Evolutionary conservation across 2,113 vertebrate genomes (phyloP), one percentile per base, ranked within the genome.

Genomic region (Oxyura jamaicensis): DNA sequence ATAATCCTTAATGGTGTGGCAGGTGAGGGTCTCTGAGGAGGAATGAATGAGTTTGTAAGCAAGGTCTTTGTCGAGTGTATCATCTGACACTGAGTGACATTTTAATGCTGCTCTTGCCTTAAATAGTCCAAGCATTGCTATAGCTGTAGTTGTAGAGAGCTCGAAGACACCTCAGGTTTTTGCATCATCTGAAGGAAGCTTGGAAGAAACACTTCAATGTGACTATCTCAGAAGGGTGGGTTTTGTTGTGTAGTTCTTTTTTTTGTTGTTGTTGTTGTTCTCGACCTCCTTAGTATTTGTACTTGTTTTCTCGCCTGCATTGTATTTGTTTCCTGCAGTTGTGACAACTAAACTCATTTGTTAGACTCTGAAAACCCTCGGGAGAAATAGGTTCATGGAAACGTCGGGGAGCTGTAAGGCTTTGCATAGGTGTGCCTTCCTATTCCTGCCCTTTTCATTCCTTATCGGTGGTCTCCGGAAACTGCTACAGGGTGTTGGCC

Each of bases 221-320:
- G 26, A 20, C 35, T 69, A 0, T 55, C 68, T 59, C 20, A 76
- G 33, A 68, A 10, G 1, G 41, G 23, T 28, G 19, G 44, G 10
- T 9, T 86, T 35, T 28, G 21, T 53, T 50, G 20, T 48, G 46
- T 11, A 11, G 21, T 5, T 21, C 22, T 21, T 21, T 48, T 48
- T 21, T 21, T 48, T 48, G 10, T 48, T n/a, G n/a, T n/a, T n/a
- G n/a, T n/a, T n/a, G n/a, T n/a, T n/a, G n/a, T n/a, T 21, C 46
- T 48, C 20, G 48, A 21, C 20, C 4, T 25, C 21, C 0, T 48
- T 48, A 22, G 46, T 48, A 48, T 9, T 8, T 10, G 0, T 56
- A 19, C 72, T 83, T 84, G 19, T 20, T 75, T 78, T n/a, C 42
- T 83, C 20, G 19, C 20, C 4, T 22, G 19, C 0, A 9, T 8